Percentiles rank a stretch among this genome's conserved stretches.
Conservation (phyloP, 2,113 vertebrate genomes). For the Phyllopteryx taeniolatus region DNA sequence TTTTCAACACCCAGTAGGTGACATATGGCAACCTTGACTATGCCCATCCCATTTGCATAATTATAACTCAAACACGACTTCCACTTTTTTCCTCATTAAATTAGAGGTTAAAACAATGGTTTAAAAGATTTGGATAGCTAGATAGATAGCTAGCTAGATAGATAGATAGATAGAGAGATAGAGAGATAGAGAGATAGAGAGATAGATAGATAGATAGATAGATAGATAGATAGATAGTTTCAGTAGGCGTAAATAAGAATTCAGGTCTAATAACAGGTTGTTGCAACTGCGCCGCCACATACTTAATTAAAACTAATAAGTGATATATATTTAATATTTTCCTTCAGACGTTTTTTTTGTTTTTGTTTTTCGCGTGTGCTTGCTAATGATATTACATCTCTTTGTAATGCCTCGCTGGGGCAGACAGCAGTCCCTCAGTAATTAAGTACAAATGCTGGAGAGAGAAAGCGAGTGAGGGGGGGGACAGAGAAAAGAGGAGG, state of each 20-base stretch:
- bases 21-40: conserved; percentile 49
- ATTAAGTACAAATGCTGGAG: conserved; percentile 71
- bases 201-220: too few relatives aligned
- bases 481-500: conserved; percentile 52
- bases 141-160: too few relatives aligned
- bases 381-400: conserved; percentile 68
- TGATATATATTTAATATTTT: conserved; percentile 41
- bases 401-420: conserved; percentile 68
- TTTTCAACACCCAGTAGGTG: conserved; percentile 57
- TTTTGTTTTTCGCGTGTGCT: conserved; percentile 25
- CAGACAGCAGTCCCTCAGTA: conserved; percentile 71
- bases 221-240: background rate
- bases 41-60: conserved; percentile 38
- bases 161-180: background rate
- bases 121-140: background rate
- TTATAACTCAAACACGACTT: conserved; percentile 38
- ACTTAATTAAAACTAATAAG: conserved; percentile 35
- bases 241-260: background rate
- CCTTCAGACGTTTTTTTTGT: conserved; percentile 4
- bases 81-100: conserved; percentile 17
- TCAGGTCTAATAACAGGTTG: background rate
- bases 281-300: conserved; percentile 28
- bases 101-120: background rate
- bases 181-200: background rate
- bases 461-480: conserved; percentile 48